Evolutionary conservation across 2,113 vertebrate genomes (phyloP).

Genomic region (Puma concolor): DNA sequence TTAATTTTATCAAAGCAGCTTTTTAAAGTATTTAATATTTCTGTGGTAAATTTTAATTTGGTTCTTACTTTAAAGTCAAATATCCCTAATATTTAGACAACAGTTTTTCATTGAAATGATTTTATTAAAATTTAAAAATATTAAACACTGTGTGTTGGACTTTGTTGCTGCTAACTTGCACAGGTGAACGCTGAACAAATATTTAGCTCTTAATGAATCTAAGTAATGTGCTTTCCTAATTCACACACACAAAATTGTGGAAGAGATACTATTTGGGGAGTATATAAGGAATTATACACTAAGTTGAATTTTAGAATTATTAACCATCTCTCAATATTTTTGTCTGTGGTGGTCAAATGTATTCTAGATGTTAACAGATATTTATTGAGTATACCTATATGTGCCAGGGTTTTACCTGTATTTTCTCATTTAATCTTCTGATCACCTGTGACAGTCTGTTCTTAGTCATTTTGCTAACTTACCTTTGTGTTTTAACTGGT

Average conservation of each 20-base stretch:
- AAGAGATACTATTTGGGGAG: not conserved
- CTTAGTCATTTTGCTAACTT: not conserved
- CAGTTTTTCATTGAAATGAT: not conserved
- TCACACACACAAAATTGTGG: not conserved
- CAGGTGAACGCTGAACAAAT: not conserved
- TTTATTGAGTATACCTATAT: not conserved
- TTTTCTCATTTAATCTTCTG: not conserved
- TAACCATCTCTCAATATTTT: not conserved
- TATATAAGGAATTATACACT: not conserved
- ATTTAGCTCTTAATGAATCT: not conserved
- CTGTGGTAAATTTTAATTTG: constrained; percentile 15
- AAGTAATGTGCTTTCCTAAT: not conserved
- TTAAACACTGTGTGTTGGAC: not conserved
- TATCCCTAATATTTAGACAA: not conserved
- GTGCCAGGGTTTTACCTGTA: not conserved
- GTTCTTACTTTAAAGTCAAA: not conserved
- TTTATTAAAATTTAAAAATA: not conserved
- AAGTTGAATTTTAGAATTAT: not conserved
- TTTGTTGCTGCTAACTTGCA: not conserved
- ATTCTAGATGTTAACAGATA: not conserved
- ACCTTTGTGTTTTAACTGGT: not conserved
- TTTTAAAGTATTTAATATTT: not conserved
- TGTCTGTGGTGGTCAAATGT: not conserved
- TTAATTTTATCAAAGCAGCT: not conserved
- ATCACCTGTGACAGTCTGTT: not conserved